Evolutionary conservation across 2,888 invertebrate genomes (phyloP).

Genomic region (Kuschelorhynchus macadamiae): DNA sequence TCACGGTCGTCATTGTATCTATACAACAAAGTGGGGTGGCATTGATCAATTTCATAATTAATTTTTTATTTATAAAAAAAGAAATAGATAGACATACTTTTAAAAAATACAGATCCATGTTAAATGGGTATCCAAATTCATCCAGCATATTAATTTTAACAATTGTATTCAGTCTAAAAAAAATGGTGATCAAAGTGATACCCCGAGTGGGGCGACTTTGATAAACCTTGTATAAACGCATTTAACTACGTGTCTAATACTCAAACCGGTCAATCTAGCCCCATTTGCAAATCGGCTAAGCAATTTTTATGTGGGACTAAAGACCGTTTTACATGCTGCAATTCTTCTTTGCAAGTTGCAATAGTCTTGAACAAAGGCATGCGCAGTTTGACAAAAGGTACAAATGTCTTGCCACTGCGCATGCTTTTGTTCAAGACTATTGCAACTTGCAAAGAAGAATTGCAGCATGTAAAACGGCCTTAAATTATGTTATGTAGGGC

Average conservation of each 20-base stretch:
- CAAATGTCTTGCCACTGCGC: too few species aligned
- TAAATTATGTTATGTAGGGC: slow-evolving; percentile 6
- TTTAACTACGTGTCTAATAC: slow-evolving; percentile 6
- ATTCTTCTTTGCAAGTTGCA: too few species aligned
- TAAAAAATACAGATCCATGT: slow-evolving; percentile 6
- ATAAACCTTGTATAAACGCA: slow-evolving; percentile 1
- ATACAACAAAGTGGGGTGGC: slow-evolving; percentile 6
- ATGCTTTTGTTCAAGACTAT: too few species aligned
- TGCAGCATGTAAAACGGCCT: too few species aligned
- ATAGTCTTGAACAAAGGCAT: too few species aligned
- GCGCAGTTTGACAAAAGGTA: too few species aligned
- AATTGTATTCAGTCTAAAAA: slow-evolving; percentile 6
- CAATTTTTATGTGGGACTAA: slow-evolving; percentile 3
- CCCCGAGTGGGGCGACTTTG: not conserved
- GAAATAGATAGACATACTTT: not conserved
- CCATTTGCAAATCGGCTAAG: slow-evolving; percentile 11
- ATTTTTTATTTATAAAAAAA: slow-evolving; percentile 11
- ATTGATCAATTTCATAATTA: slow-evolving; percentile 17
- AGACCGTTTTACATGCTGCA: too few species aligned
- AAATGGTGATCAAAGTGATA: slow-evolving; percentile 13
- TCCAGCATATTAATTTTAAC: not conserved
- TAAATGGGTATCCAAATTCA: slow-evolving; percentile 5
- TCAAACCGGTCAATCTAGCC: not conserved
- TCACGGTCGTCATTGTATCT: too few species aligned
- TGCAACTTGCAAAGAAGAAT: too few species aligned